Evolutionary conservation across 1,140 invertebrate genomes (phyloP).

Genomic region (Dufourea novaeangliae): DNA sequence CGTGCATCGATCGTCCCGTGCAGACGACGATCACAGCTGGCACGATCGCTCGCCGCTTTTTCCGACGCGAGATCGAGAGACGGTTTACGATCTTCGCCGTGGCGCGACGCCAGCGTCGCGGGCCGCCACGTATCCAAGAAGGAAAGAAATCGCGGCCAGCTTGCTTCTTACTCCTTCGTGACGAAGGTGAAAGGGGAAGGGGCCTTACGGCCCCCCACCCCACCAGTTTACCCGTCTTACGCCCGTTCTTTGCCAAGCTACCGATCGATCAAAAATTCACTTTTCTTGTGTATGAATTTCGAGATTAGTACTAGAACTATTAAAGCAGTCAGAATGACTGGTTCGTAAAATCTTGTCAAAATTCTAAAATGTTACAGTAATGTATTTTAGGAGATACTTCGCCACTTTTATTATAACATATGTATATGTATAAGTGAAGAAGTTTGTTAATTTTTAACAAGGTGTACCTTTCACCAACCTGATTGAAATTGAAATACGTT

Average conservation of each 20-base stretch:
- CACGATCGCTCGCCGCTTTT: conserved; percentile 24
- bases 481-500: no score
- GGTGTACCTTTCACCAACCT: no score
- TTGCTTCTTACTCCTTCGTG: conserved; percentile 17
- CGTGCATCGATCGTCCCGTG: conserved; percentile 46
- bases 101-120: conserved; percentile 20
- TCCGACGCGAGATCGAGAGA: conserved; percentile 23
- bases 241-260: neutral
- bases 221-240: neutral
- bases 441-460: no score
- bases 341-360: no score
- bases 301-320: no score
- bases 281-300: neutral
- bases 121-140: conserved; percentile 44
- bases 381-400: no score
- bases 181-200: conserved; percentile 38
- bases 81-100: conserved; percentile 20
- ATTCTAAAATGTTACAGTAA: no score
- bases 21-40: conserved; percentile 63
- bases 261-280: neutral
- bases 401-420: no score
- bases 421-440: no score
- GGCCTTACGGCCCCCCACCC: neutral
- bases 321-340: no score
- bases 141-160: conserved; percentile 50